Evolutionary conservation across 1,140 invertebrate species (phyloP).

Genomic region (Dendrolimus kikuchii): DNA sequence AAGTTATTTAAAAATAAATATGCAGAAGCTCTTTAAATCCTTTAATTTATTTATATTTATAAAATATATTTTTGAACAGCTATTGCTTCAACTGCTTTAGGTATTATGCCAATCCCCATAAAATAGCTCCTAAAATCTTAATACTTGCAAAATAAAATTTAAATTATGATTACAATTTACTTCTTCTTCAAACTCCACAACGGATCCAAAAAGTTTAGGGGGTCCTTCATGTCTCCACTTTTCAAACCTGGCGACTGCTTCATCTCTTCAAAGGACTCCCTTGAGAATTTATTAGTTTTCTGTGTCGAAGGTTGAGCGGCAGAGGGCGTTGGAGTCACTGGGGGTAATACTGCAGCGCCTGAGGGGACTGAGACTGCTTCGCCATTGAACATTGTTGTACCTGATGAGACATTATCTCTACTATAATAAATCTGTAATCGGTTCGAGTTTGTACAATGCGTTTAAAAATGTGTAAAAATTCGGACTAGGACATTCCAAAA

Average conservation of each 20-base stretch:
- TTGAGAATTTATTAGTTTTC: slow-evolving; percentile 44
- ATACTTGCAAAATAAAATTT: too few species aligned
- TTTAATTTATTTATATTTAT: too few species aligned
- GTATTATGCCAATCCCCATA: too few species aligned
- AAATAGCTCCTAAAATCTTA: too few species aligned
- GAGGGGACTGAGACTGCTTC: slow-evolving; percentile 56
- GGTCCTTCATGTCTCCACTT: slow-evolving; percentile 71
- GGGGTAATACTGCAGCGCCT: slow-evolving; percentile 45
- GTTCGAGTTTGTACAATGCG: too few species aligned
- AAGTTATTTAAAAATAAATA: too few species aligned
- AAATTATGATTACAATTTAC: slow-evolving; percentile 21
- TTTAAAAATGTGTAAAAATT: too few species aligned
- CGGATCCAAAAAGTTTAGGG: slow-evolving; percentile 73
- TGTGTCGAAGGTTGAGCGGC: slow-evolving; percentile 14
- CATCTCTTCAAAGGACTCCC: slow-evolving; percentile 70
- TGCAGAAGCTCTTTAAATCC: too few species aligned
- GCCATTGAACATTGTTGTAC: slow-evolving; percentile 60
- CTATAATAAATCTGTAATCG: too few species aligned
- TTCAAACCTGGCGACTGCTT: slow-evolving; percentile 60
- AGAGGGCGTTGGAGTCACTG: slow-evolving; percentile 27
- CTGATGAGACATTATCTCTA: slow-evolving; percentile 17
- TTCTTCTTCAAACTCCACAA: slow-evolving; percentile 74
- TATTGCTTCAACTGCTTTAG: too few species aligned
- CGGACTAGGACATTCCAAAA: too few species aligned
- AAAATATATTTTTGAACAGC: too few species aligned